Conservation (phyloP, 2,797 vertebrate genomes). For the Helicolenus hilgendorfi region DNA sequence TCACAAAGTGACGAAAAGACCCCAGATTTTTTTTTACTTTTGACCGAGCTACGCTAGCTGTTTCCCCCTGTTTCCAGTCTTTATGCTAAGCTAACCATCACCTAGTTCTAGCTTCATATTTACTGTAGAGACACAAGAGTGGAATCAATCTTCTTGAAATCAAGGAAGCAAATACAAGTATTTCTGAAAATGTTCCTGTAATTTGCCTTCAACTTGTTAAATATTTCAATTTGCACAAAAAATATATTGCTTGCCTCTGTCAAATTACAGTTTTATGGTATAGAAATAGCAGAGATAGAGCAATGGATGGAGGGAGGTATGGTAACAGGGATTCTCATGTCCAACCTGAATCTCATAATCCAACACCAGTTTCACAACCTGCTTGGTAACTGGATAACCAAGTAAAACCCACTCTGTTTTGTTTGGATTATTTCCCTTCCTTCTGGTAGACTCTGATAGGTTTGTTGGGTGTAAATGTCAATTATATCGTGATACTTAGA, state of each 20-base stretch:
- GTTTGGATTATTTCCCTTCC: background rate
- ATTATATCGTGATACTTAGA: background rate
- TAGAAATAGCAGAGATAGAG: background rate
- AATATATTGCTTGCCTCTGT: background rate
- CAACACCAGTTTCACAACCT: background rate
- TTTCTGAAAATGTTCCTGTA: background rate
- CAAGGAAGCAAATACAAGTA: no score
- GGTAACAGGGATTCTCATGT: background rate
- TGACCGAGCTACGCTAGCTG: background rate
- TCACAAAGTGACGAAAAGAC: background rate
- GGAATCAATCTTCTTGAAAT: no score
- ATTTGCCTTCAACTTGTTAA: background rate
- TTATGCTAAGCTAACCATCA: background rate
- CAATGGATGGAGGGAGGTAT: background rate
- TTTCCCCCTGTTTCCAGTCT: background rate
- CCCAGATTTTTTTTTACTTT: background rate
- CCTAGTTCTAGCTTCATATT: background rate
- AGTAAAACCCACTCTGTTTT: background rate
- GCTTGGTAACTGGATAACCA: background rate
- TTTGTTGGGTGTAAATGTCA: conserved; percentile 2
- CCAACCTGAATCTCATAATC: background rate
- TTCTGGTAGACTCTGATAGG: background rate
- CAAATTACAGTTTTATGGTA: background rate
- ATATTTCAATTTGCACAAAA: background rate
- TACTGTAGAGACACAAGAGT: background rate